phyloP scores from a whole-genome alignment of 2,888 invertebrate species.

The Ptilodon capucinus region DNA sequence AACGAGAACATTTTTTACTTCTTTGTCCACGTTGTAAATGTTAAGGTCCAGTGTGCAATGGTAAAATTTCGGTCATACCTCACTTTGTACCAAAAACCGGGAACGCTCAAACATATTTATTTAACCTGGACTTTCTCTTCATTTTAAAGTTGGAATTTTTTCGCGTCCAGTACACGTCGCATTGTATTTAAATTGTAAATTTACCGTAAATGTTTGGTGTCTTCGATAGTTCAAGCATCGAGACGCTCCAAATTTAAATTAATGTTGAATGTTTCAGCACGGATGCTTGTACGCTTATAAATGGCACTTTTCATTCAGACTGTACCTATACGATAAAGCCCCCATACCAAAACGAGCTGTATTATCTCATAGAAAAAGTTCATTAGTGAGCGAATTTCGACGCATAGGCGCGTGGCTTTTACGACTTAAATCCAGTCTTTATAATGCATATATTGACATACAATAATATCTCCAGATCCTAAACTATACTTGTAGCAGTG shows the following conservation, averaged over 20 bases:
- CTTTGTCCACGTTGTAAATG: slow-evolving; percentile 16
- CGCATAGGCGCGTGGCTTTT: too few relatives aligned
- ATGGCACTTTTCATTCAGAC: too few relatives aligned
- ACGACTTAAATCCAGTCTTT: too few relatives aligned
- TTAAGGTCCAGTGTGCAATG: slow-evolving; percentile 15
- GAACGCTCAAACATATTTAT: slow-evolving; percentile 41
- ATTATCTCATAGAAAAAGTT: too few relatives aligned
- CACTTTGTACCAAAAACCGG: slow-evolving; percentile 22
- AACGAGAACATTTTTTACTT: slow-evolving; percentile 18
- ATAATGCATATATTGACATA: too few relatives aligned
- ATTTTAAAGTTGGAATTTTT: slow-evolving; percentile 32
- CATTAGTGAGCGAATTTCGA: too few relatives aligned
- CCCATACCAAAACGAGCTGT: too few relatives aligned
- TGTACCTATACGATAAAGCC: too few relatives aligned
- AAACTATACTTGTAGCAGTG: too few relatives aligned
- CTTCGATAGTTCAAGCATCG: slow-evolving; percentile 36
- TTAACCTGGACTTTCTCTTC: slow-evolving; percentile 37
- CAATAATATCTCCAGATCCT: too few relatives aligned
- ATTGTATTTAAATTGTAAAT: slow-evolving; percentile 46
- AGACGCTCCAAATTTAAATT: slow-evolving; percentile 5
- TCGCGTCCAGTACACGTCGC: slow-evolving; percentile 10
- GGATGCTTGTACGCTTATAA: neutral
- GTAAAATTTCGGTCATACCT: slow-evolving; percentile 27
- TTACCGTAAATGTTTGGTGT: slow-evolving; percentile 28
- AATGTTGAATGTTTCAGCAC: neutral